Base-by-base conservation (phyloP, 2,113 vertebrate genomes). In the Delphinapterus leucas region DNA sequence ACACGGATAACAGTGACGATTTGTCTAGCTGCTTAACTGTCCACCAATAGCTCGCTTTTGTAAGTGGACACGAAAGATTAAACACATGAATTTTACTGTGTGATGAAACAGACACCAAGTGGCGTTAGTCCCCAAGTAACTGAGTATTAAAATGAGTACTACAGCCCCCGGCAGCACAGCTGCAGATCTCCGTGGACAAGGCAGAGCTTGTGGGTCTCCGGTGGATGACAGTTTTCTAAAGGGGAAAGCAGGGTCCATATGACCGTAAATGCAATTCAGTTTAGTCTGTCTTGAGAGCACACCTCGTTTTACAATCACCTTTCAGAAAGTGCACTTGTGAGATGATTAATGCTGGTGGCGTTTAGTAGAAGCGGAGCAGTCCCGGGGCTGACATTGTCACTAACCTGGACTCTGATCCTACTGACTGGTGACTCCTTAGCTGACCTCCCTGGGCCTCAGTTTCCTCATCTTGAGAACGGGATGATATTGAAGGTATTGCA, bases 131-230 rank as follows among this genome's bases (percentile, higher is more conserved):
- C 38, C 31, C 26, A 17, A 87, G 76, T 93, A 93, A 94, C 55
- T 97, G 81, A 96, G 26, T 86, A 83, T 97, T 95, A 92, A 83
- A 95, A 79, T 93, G 96, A 98, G 93, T 90, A 92, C 95, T 71
- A 82, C 31, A 73, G 60, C 58, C 96, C 67, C 77, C 6, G 14
- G 90, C 58, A 60, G 97, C 58, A 6, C 41, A 95, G 95, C 84
- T 97, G 95, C 87, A 96, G 38, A 65, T 97, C 93, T 96, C 96
- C 36, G 81, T 5, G 93, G 96, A 88, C 44, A 86, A 97, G 81
- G 93, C 31, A 87, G 93, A 96, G 97, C 87, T 96, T 96, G 73
- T 79, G 89, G 95, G 94, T 47, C 53, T 68, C 10, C 74, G 79
- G 28, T 94, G 95, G 92, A 93, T 70, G 58, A 79, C 65, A 83